Percentiles rank a stretch among this genome's conserved stretches.
phyloP scores from a whole-genome alignment of 2,797 vertebrate species.

The Enteromius treurensis region DNA sequence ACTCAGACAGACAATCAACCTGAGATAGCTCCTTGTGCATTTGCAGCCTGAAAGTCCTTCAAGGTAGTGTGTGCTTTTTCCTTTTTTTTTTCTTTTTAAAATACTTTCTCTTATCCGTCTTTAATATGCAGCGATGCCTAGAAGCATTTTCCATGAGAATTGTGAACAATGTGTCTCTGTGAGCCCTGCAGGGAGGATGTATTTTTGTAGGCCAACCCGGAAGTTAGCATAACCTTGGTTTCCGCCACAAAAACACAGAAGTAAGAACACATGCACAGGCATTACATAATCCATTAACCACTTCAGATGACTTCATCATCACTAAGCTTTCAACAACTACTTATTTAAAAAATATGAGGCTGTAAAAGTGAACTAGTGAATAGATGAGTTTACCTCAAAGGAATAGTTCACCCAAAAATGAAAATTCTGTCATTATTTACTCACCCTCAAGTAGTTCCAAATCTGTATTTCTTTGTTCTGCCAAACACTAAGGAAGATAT shows the following conservation, averaged over 20 bases:
- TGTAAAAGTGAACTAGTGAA: neutral
- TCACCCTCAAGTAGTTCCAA: too few relatives aligned
- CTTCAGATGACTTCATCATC: neutral
- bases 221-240: neutral
- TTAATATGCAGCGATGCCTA: neutral
- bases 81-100: neutral
- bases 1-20: slow-evolving; percentile 38
- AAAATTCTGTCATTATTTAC: too few relatives aligned
- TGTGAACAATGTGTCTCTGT: neutral
- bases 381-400: too few relatives aligned
- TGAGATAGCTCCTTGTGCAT: slow-evolving; percentile 16
- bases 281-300: neutral
- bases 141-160: neutral
- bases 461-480: too few relatives aligned
- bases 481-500: too few relatives aligned
- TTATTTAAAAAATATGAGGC: neutral
- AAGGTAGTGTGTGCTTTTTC: neutral
- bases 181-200: neutral
- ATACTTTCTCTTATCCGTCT: neutral
- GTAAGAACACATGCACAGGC: neutral
- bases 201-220: neutral
- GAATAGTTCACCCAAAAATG: too few relatives aligned
- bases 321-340: neutral
- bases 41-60: neutral
- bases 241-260: neutral